Evolutionary conservation across 2,797 vertebrate genomes (phyloP).

Genomic region (Bucorvus abyssinicus): DNA sequence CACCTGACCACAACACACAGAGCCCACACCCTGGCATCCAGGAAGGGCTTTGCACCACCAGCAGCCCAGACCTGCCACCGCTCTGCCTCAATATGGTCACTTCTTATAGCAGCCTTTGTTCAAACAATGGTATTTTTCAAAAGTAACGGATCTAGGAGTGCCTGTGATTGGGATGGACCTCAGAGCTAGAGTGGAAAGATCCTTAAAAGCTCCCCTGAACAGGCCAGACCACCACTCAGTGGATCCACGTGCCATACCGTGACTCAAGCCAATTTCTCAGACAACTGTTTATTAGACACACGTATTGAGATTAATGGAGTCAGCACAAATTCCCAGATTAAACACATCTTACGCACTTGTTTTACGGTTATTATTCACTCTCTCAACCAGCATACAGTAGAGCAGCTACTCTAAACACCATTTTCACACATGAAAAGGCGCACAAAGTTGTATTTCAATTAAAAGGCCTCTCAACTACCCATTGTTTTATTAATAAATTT

Average conservation of each 20-base stretch:
- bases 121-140: fast-evolving
- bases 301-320: background rate
- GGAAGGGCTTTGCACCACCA: background rate
- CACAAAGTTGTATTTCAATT: slow-evolving; percentile 13
- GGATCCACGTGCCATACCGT: background rate
- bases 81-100: fast-evolving
- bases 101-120: fast-evolving
- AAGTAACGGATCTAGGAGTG: fast-evolving
- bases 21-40: background rate
- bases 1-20: fast-evolving
- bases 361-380: background rate
- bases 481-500: slow-evolving; percentile 31
- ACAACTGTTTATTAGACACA: background rate
- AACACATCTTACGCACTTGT: background rate
- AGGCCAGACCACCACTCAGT: background rate
- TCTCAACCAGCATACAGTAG: background rate
- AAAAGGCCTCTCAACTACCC: slow-evolving; percentile 62
- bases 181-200: background rate
- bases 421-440: slow-evolving; percentile 2
- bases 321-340: background rate
- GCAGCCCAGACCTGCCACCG: fast-evolving
- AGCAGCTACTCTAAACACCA: slow-evolving; percentile 38
- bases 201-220: background rate
- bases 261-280: background rate
- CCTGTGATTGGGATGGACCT: background rate